These are phyloP conservation scores for Aromia moschata DNA, from an alignment of 2,888 invertebrate genomes.

Conservation along the genomic window DNA sequence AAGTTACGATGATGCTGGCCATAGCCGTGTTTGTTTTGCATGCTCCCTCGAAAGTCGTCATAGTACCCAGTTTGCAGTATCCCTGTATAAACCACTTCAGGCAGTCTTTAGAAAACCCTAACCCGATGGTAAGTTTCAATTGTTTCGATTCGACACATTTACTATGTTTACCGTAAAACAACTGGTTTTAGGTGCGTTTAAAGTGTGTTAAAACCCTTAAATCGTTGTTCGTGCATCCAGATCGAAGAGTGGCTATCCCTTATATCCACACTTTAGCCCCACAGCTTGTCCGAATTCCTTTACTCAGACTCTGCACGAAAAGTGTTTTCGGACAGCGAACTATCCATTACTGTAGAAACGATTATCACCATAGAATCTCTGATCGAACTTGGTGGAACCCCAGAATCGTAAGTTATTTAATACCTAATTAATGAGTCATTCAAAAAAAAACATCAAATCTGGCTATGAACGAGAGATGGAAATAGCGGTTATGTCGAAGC, in stretches of 20 bases:
- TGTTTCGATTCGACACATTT: neutral
- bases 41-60: slow-evolving; percentile 79
- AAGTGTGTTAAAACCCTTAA: slow-evolving; percentile 83
- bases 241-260: slow-evolving; percentile 75
- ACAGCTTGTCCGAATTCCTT: slow-evolving; percentile 77
- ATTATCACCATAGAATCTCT: slow-evolving; percentile 79
- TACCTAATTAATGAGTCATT: too few relatives aligned
- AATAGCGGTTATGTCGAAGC: too few relatives aligned
- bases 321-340: slow-evolving; percentile 73
- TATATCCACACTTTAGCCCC: slow-evolving; percentile 86
- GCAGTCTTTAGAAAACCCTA: slow-evolving; percentile 78
- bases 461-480: too few relatives aligned
- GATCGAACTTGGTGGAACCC: slow-evolving; percentile 76
- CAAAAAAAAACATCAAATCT: too few relatives aligned
- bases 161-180: too few relatives aligned
- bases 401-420: slow-evolving; percentile 76
- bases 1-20: slow-evolving; percentile 86
- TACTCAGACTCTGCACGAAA: slow-evolving; percentile 71
- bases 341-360: slow-evolving; percentile 77
- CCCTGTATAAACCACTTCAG: slow-evolving; percentile 93
- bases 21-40: slow-evolving; percentile 89
- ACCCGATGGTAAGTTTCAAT: slow-evolving; percentile 65
- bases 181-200: slow-evolving; percentile 69
- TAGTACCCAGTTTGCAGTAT: slow-evolving; percentile 84
- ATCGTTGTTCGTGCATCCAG: slow-evolving; percentile 79